Evolutionary conservation across 2,797 vertebrate genomes (phyloP), one percentile per base, ranked within the genome.

Genomic region (Spizella passerina): DNA sequence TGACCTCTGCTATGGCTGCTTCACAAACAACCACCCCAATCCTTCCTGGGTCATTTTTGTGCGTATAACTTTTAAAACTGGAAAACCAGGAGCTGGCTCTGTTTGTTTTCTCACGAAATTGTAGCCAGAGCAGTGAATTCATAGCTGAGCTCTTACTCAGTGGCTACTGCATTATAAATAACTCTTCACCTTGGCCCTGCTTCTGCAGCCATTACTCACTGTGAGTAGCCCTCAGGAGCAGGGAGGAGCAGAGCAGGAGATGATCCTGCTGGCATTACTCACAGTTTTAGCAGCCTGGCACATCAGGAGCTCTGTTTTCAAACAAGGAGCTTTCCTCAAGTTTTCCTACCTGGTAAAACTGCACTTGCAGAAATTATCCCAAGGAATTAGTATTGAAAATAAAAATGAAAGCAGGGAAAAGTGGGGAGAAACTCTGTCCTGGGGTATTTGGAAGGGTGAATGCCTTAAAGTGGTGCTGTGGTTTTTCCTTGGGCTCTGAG

Each of bases 101-200:
- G 61, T 43, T 91, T 5, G 3, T 92, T 89, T 96, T 96, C 93
- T 97, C 86, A 91, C 13, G 11, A 93, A 92, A 66, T 79, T 60
- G 56, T 93, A 79, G 82, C 92, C 93, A 94, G 87, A 83, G 84
- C 86, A 93, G 86, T 89, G 92, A 93, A 95, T 95, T 94, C 95
- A 84, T 93, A 92, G 85, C 89, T 76, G 21, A 93, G 84, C 11
- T 5, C 79, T 94, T 93, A 93, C 79, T 96, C 93, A 87, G 73
- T 91, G 94, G 92, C 92, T 91, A 86, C 94, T 82, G 61, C 72
- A 76, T 94, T 95, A 93, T 95, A 97, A 97, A 94, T 93, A 97
- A 91, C 95, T 73, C 55, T 77, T 68, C 90, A 83, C 84, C 90
- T 91, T 92, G 93, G 86, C 92, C 91, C 90, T 78, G 69, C 38